Evolutionary conservation across 2,113 vertebrate genomes (phyloP).

Genomic region (Corvus cornix): DNA sequence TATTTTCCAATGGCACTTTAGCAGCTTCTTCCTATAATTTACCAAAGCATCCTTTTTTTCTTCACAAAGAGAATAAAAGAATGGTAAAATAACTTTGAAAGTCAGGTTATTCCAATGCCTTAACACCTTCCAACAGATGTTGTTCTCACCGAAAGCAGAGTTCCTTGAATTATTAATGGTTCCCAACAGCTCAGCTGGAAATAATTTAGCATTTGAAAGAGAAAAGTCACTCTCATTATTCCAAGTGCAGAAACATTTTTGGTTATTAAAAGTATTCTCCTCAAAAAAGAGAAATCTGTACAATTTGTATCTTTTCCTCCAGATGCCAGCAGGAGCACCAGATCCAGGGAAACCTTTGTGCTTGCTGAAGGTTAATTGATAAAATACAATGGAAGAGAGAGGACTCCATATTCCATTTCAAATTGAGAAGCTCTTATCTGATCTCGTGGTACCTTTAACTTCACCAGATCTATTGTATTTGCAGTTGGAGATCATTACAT

Average conservation of each 20-base stretch:
- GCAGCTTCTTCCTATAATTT: background rate
- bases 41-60: background rate
- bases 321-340: slow-evolving; percentile 38
- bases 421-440: background rate
- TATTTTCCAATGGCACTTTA: background rate
- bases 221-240: slow-evolving; percentile 64
- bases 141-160: slow-evolving; percentile 57
- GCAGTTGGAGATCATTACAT: background rate
- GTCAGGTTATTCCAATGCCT: slow-evolving; percentile 26
- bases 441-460: background rate
- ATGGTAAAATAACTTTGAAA: slow-evolving; percentile 39
- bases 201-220: slow-evolving; percentile 74
- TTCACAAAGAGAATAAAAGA: background rate
- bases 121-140: slow-evolving; percentile 63
- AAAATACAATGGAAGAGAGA: slow-evolving; percentile 27
- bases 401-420: background rate
- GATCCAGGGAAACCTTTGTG: slow-evolving; percentile 12
- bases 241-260: slow-evolving; percentile 59
- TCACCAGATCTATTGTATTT: background rate
- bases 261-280: slow-evolving; percentile 56
- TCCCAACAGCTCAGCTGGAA: slow-evolving; percentile 71
- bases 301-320: slow-evolving; percentile 53
- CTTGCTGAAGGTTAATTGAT: slow-evolving; percentile 55
- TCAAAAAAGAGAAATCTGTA: background rate
- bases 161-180: slow-evolving; percentile 70